Percentiles rank a stretch among this genome's conserved stretches.
phyloP scores from a whole-genome alignment of 2,888 invertebrate genomes.

The Carpatolechia fugitivella region DNA sequence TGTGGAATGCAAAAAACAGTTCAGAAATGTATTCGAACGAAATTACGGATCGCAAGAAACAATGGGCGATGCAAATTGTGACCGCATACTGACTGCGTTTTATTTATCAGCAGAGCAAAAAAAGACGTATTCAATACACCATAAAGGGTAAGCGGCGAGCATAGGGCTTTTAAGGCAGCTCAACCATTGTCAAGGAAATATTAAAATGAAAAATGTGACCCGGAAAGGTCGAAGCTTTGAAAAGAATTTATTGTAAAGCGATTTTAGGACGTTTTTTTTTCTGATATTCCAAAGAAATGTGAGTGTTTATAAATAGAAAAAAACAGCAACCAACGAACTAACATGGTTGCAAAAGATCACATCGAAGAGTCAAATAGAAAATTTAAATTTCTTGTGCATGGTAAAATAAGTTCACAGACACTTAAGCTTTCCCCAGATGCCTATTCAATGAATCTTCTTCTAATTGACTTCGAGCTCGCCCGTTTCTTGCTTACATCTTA shows the following conservation, averaged over 20 bases:
- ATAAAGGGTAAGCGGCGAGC: conserved; percentile 42
- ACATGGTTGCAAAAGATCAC: neutral
- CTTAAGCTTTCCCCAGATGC: neutral
- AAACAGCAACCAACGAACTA: too few relatives aligned
- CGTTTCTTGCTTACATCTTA: conserved; percentile 1
- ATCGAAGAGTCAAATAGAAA: neutral
- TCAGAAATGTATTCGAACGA: conserved; percentile 48
- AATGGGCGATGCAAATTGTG: conserved; percentile 72
- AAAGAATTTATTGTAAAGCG: conserved; percentile 32
- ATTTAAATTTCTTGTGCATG: neutral
- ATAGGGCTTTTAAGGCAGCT: conserved; percentile 50
- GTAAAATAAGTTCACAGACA: neutral
- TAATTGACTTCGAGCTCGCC: neutral
- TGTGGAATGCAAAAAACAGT: conserved; percentile 40
- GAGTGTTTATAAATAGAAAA: too few relatives aligned
- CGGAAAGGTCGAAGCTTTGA: conserved; percentile 44
- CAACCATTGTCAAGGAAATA: conserved; percentile 51
- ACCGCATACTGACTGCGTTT: conserved; percentile 46
- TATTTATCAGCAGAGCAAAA: conserved; percentile 55
- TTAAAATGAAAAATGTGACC: conserved; percentile 39
- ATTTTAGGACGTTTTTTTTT: neutral
- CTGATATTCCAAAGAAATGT: too few relatives aligned
- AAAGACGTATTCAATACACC: conserved; percentile 55
- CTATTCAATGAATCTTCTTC: conserved; percentile 8
- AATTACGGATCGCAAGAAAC: conserved; percentile 64